Evolutionary conservation across 2,113 vertebrate genomes (phyloP), one percentile per base, ranked within the genome.

Genomic region (Lagopus leucura): DNA sequence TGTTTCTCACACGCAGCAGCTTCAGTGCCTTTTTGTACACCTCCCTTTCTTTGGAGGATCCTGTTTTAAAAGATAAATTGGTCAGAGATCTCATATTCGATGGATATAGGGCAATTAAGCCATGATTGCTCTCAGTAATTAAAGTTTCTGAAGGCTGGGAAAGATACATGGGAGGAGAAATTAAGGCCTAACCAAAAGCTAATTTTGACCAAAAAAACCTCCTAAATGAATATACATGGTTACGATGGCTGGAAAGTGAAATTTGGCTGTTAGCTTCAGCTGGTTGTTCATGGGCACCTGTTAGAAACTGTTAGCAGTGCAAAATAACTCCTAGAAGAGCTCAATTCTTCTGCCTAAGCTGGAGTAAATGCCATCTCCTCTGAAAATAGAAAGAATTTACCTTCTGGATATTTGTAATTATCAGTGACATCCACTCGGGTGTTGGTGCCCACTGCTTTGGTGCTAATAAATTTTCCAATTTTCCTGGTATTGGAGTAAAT

Each of bases 401-500:
- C 99, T 97, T 99, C 98, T 38, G 65, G 88, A 69, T 98, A 90
- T 93, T 99, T 99, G 98, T 99, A 99, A 74, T 42, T 90, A 34
- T 70, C 10, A 21, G 98, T 99, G 97, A 99, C 91, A 95, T 98
- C 94, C 81, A 85, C 32, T 61, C 98, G 97, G 61, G 78, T 86
- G 7, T 98, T 90, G 10, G 58, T 96, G 57, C 98, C 98, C 9
- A 98, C 96, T 43, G 97, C 94, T 97, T 99, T 99, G 81, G 99
- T 99, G 94, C 98, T 99, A 93, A 99, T 98, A 18, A 93, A 93
- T 89, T 97, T 98, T 63, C 98, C 97, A 5, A 97, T 97, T 78
- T 96, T 95, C 64, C 52, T 97, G 42, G 90, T 95, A 9, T 97
- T 75, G 30, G 97, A 97, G 69, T 89, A 95, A 90, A 97, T 85